Conservation (phyloP, 2,797 vertebrate species). For the Phoeniculus purpureus region DNA sequence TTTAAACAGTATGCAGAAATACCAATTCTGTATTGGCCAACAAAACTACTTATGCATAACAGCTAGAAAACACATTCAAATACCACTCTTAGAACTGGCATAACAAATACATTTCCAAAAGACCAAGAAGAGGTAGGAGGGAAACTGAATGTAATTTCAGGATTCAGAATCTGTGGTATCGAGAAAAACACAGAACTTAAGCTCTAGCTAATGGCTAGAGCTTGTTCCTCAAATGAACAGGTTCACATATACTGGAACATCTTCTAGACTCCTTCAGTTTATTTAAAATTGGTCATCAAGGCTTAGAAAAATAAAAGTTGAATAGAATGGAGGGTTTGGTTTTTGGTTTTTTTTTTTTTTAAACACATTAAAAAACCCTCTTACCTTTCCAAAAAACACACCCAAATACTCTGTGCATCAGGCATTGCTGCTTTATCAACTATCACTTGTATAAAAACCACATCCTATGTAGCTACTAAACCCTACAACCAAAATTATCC, state of each 20-base stretch:
- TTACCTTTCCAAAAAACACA: neutral
- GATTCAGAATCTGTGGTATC: neutral
- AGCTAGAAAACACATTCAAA: fast-evolving
- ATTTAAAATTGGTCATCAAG: neutral
- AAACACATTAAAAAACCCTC: neutral
- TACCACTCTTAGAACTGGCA: neutral
- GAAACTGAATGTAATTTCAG: neutral
- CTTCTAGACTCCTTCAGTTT: fast-evolving
- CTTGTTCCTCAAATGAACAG: neutral
- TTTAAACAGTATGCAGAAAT: fast-evolving
- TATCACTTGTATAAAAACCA: neutral
- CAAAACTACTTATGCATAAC: neutral
- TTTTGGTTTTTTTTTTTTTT: too few relatives aligned
- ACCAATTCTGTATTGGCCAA: neutral
- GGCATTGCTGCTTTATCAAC: neutral
- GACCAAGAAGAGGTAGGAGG: neutral
- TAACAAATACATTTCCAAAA: neutral
- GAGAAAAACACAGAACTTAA: fast-evolving
- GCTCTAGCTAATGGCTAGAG: fast-evolving
- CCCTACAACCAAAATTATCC: neutral
- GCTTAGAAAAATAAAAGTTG: neutral
- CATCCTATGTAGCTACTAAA: neutral
- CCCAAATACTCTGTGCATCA: neutral
- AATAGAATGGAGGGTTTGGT: fast-evolving
- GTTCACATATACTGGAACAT: neutral